phyloP scores from a whole-genome alignment of 2,113 vertebrate species.

The Laterallus jamaicensis region DNA sequence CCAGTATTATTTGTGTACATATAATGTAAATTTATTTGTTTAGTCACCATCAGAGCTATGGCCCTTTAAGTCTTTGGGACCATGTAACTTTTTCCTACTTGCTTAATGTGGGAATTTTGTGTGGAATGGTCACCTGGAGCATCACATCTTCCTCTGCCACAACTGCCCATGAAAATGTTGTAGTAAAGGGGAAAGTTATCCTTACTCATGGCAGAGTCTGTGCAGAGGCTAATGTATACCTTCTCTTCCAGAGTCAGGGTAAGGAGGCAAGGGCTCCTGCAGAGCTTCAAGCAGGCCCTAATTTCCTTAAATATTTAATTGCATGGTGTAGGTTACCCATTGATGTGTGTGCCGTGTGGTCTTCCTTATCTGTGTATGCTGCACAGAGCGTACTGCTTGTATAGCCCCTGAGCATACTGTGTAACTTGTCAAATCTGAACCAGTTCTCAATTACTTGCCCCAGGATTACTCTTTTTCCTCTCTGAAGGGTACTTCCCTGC shows the following conservation, averaged over 20 bases:
- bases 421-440: background rate
- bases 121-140: background rate
- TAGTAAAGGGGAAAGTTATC: background rate
- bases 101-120: background rate
- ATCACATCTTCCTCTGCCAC: background rate
- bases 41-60: background rate
- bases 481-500: background rate
- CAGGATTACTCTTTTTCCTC: constrained; percentile 23
- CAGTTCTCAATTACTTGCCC: background rate
- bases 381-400: background rate
- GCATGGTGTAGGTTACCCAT: background rate
- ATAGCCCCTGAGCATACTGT: background rate
- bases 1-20: background rate
- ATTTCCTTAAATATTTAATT: constrained; percentile 33
- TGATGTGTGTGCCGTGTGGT: background rate
- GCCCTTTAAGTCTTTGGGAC: background rate
- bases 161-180: background rate
- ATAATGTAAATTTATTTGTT: background rate
- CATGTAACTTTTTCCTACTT: fast-evolving
- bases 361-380: background rate
- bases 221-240: background rate
- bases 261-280: background rate
- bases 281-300: background rate
- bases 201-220: background rate
- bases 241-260: background rate